Conservation (phyloP, 1,140 invertebrate species). For the Microplitis demolitor region DNA sequence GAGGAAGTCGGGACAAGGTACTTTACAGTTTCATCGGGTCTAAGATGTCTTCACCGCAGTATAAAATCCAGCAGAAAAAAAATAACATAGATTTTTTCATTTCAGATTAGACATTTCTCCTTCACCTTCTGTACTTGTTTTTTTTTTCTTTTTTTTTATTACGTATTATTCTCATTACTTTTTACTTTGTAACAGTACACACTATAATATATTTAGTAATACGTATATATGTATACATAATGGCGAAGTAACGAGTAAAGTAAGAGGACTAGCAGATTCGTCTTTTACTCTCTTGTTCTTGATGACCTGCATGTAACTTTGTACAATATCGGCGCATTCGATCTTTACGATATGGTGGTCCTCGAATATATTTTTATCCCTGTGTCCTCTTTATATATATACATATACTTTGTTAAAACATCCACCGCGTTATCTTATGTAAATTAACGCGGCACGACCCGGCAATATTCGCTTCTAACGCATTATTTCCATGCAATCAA, state of each 20-base stretch:
- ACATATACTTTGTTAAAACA: conserved; percentile 19
- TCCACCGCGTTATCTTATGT: conserved; percentile 24
- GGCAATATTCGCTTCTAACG: conserved; percentile 1
- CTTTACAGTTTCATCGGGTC: conserved; percentile 27
- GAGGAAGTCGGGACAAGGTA: conserved; percentile 23
- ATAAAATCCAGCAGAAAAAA: conserved; percentile 22
- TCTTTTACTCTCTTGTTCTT: conserved; percentile 9
- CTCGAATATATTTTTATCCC: conserved; percentile 7
- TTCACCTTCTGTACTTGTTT: not conserved
- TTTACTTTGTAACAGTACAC: not conserved
- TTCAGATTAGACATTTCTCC: not conserved
- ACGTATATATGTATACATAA: not conserved
- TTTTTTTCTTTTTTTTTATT: not conserved
- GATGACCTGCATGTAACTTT: conserved; percentile 6
- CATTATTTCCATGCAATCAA: not conserved
- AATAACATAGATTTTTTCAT: not conserved
- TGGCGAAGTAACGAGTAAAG: not conserved
- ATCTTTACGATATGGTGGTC: conserved; percentile 26
- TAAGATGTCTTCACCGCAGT: conserved; percentile 13
- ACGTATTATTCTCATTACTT: not conserved
- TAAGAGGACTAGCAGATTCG: not conserved
- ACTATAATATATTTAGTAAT: not conserved
- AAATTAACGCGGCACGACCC: conserved; percentile 25
- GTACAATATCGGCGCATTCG: conserved; percentile 24
- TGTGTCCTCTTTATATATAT: not conserved